Conservation (phyloP, 2,113 vertebrate genomes). For the Lepidothrix coronata region DNA sequence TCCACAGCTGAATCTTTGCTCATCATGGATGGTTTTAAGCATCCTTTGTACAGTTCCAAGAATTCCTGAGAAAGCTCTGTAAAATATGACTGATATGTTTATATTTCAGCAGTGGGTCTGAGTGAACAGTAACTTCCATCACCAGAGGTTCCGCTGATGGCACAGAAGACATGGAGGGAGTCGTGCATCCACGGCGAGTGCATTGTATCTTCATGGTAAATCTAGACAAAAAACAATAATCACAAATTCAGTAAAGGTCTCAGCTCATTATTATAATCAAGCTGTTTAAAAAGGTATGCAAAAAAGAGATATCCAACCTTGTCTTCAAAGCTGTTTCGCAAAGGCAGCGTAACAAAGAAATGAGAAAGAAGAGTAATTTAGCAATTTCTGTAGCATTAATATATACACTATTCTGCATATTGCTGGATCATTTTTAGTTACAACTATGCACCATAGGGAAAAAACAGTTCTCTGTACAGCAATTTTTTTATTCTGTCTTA, state of each 20-base stretch:
- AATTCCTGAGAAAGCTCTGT: slow-evolving; percentile 77
- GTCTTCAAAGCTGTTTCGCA: slow-evolving; percentile 82
- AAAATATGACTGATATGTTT: background rate
- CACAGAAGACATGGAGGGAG: slow-evolving; percentile 92
- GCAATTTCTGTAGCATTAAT: background rate
- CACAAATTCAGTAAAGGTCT: background rate
- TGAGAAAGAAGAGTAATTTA: slow-evolving; percentile 65
- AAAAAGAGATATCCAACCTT: slow-evolving; percentile 70
- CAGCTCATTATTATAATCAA: background rate
- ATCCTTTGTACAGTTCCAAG: slow-evolving; percentile 42
- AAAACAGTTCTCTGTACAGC: background rate
- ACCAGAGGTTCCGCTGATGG: slow-evolving; percentile 89
- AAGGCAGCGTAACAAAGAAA: slow-evolving; percentile 75
- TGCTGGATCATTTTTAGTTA: background rate
- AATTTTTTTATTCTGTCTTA: background rate
- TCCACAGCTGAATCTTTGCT: background rate
- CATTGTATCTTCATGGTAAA: slow-evolving; percentile 89
- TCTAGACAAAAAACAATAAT: slow-evolving; percentile 72
- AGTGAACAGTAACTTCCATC: slow-evolving; percentile 77
- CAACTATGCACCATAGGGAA: background rate
- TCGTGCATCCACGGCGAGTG: slow-evolving; percentile 86
- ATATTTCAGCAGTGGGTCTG: slow-evolving; percentile 66
- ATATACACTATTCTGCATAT: background rate
- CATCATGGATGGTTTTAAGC: background rate
- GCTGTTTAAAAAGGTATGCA: slow-evolving; percentile 36